Conservation (phyloP, 2,113 vertebrate genomes). For the Rhinolophus sinicus region DNA sequence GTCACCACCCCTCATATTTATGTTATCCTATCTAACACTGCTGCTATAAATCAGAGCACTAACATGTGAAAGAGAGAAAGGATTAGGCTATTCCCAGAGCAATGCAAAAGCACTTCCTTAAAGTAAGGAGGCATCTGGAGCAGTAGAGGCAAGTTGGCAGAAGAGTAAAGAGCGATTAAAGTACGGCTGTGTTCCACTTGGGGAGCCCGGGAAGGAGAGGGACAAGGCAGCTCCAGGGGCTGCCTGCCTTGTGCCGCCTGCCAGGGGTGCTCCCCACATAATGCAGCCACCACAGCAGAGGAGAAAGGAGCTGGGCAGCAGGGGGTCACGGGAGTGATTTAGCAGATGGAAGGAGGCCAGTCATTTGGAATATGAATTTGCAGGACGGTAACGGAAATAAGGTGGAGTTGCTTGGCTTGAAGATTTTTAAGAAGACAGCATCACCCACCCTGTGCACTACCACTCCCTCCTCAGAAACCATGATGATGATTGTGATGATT, state of each 20-base stretch:
- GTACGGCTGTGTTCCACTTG: background rate
- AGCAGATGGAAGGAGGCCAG: background rate
- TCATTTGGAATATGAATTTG: background rate
- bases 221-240: background rate
- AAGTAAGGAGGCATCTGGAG: constrained; percentile 40
- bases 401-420: background rate
- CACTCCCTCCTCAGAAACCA: background rate
- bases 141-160: constrained; percentile 25
- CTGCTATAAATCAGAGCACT: constrained; percentile 59
- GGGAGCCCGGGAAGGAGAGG: background rate
- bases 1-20: background rate
- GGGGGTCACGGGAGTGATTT: background rate
- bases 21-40: background rate
- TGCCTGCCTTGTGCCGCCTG: background rate
- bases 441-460: background rate
- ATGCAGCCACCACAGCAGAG: background rate
- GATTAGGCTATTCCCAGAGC: constrained; percentile 51
- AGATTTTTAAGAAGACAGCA: background rate
- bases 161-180: constrained; percentile 38
- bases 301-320: background rate
- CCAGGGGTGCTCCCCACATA: background rate
- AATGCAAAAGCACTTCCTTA: constrained; percentile 33
- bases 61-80: constrained; percentile 42
- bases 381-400: background rate
- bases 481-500: background rate